Evolutionary conservation across 2,113 vertebrate genomes (phyloP), one percentile per base, ranked within the genome.

Genomic region (Pygoscelis adeliae): DNA sequence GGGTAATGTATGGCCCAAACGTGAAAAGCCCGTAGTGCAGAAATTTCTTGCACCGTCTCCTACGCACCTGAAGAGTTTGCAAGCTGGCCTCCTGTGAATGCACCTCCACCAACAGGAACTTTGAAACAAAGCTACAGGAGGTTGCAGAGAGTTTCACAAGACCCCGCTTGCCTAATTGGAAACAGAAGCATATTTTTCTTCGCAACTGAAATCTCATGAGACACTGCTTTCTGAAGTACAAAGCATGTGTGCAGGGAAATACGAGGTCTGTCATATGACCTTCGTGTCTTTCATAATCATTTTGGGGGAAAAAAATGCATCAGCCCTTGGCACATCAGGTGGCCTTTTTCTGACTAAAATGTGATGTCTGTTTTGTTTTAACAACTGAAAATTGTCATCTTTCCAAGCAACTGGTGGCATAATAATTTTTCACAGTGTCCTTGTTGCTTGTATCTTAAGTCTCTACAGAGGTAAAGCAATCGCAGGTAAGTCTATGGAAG

Each of bases 131-230:
- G 53, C 49, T 77, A 42, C 58, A 69, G 78, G 67, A 87, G 83
- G 25, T 47, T 77, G 27, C 42, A 85, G 61, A 81, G 76, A 9
- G 76, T 81, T 97, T 82, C 83, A 87, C 66, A 93, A 89, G 66
- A 87, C 26, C 15, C 11, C 0, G 0, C 42, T 66, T 63, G 26
- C 53, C 73, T 96, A 90, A 83, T 14, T 92, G 58, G 80, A 96
- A 97, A 89, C 66, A 96, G 81, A 84, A 86, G 53, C 16, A 1
- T 85, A 83, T 85, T 95, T 91, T 85, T 96, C 90, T 95, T 84
- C 85, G 73, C 71, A 87, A 89, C 53, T 83, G 87, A 59, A 77
- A 86, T 95, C 90, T 93, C 87, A 59, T 83, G 86, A 94, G 85
- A 80, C 74, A 0, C 34, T 85, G 63, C 85, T 73, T 83, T 90